phyloP scores from a whole-genome alignment of 1,140 invertebrate species.

The Caenorhabditis remanei region DNA sequence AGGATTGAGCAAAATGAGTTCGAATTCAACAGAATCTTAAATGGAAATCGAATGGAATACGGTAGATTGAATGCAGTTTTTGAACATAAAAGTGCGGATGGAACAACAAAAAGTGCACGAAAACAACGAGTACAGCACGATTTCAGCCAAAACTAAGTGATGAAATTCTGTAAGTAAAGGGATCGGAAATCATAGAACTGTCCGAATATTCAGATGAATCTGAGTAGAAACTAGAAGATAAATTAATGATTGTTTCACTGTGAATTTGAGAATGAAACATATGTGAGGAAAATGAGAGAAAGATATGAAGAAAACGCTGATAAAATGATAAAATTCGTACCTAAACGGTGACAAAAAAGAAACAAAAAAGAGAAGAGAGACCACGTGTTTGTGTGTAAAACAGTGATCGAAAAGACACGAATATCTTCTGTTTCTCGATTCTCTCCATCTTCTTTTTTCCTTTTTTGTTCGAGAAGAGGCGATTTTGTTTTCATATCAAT shows the following conservation, averaged over 20 bases:
- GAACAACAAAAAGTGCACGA: slow-evolving; percentile 15
- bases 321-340: slow-evolving; percentile 46
- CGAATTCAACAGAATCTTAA: neutral
- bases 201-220: neutral
- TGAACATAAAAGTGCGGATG: slow-evolving; percentile 15
- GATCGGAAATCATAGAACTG: neutral
- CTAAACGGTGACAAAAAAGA: slow-evolving; percentile 32
- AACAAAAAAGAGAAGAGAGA: slow-evolving; percentile 23
- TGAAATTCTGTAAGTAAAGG: neutral
- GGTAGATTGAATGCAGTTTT: slow-evolving; percentile 21
- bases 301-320: neutral
- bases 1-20: neutral
- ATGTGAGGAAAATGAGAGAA: neutral
- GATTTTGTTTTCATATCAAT: slow-evolving; percentile 4
- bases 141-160: neutral
- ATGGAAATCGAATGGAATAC: neutral
- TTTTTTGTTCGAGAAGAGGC: neutral
- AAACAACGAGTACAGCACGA: slow-evolving; percentile 20
- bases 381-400: slow-evolving; percentile 30
- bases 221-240: too few relatives aligned
- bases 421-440: neutral
- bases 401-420: slow-evolving; percentile 44
- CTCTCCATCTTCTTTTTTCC: neutral
- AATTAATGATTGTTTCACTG: too few relatives aligned
- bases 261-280: neutral